Percentiles rank a stretch among this genome's conserved stretches.
phyloP scores from a whole-genome alignment of 2,888 invertebrate genomes.

The Melanostoma scalare region DNA sequence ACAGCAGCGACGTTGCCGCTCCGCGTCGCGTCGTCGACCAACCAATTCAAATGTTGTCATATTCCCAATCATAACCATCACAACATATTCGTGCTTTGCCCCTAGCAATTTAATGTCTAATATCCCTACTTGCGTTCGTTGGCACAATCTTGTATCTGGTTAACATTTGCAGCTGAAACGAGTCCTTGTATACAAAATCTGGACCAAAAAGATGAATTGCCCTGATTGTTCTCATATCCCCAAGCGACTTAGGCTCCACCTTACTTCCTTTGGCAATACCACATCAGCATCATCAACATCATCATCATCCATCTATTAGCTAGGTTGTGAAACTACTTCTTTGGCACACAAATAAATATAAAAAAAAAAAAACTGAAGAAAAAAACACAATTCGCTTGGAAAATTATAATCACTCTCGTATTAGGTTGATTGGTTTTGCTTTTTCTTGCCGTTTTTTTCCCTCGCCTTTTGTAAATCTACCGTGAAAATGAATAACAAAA shows the following conservation, averaged over 20 bases:
- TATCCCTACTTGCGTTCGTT: not conserved
- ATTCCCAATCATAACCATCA: slow-evolving; percentile 70
- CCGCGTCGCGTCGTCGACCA: not conserved
- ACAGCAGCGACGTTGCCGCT: slow-evolving; percentile 2
- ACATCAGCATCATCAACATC: slow-evolving; percentile 36
- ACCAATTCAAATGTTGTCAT: slow-evolving; percentile 49
- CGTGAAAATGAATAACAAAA: slow-evolving; percentile 72
- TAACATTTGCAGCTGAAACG: slow-evolving; percentile 35
- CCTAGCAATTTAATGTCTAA: slow-evolving; percentile 38
- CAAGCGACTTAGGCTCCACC: slow-evolving; percentile 64
- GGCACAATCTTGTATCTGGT: slow-evolving; percentile 33
- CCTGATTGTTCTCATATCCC: slow-evolving; percentile 67
- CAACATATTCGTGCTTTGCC: slow-evolving; percentile 52
- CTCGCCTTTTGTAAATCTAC: slow-evolving; percentile 57
- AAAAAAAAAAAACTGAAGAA: slow-evolving; percentile 1
- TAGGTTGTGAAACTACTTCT: slow-evolving; percentile 21
- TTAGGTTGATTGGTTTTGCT: slow-evolving; percentile 73
- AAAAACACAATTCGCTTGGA: slow-evolving; percentile 64
- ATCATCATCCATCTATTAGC: slow-evolving; percentile 34
- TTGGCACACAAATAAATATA: slow-evolving; percentile 8
- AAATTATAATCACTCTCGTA: slow-evolving; percentile 73
- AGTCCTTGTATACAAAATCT: slow-evolving; percentile 59
- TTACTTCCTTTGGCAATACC: slow-evolving; percentile 60
- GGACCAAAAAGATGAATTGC: slow-evolving; percentile 67
- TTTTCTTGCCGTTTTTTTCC: slow-evolving; percentile 46